Evolutionary conservation across 2,888 invertebrate genomes (phyloP), one percentile per base, ranked within the genome.

Genomic region (Polia nebulosa): DNA sequence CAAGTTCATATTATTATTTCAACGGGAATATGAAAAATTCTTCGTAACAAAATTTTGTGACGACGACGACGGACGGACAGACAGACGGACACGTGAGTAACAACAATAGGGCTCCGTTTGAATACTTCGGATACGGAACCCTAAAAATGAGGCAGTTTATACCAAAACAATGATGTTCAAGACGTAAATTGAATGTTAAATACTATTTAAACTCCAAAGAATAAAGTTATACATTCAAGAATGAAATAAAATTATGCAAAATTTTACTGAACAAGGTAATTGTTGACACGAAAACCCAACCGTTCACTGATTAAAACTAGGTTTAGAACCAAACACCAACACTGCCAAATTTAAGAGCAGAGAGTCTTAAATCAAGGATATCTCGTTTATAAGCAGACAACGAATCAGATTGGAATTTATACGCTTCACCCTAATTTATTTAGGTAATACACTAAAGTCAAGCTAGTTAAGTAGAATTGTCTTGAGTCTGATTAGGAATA

Each of bases 371-470:
- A 55, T n/a, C 25, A 49, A 27, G 22, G 11, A 41, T 20, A n/a
- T 25, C 41, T 53, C 20, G 3, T 69, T 56, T 5, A 41, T 9
- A 61, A 22, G 15, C 69, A 52, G 45, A 56, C 44, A 39, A 6
- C 20, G 61, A 41, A 52, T 45, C 22, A 3, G 52, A 41, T 57
- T 56, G 52, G 44, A 76, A 53, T 70, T 22, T 70, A 69, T 70
- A 56, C 34, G n/a, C 13, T 39, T 57, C 25, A 36, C 8, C 41
- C 41, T 41, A 25, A 59, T 67, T 67, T 55, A 67, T 47, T 53
- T 47, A 25, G n/a, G 34, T 32, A 29, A 32, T 25, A 25, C n/a
- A 20, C 27, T 76, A 11, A 52, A 74, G 20, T 36, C 58, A 45
- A 39, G 25, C 22, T 32, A 7, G 22, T 45, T n/a, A 39, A 36